Percentiles rank a stretch among this genome's conserved stretches.
Conservation (phyloP, 1,140 invertebrate species). For the Sarcophaga bullata region DNA sequence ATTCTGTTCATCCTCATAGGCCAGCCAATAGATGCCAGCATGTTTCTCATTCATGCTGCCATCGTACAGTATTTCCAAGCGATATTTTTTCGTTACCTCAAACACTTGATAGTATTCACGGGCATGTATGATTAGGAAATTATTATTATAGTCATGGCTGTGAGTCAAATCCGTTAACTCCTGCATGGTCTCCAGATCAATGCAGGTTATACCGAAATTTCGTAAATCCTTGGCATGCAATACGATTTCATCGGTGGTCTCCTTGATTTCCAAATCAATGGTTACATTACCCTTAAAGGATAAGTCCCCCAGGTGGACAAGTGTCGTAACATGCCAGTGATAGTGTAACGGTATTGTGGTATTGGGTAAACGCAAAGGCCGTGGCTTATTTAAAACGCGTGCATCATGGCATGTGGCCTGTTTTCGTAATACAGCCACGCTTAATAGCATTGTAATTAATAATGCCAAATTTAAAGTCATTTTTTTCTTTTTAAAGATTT, state of each 20-base stretch:
- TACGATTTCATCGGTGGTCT: conserved; percentile 66
- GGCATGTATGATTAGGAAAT: conserved; percentile 57
- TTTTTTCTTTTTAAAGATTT: not conserved
- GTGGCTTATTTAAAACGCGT: not conserved
- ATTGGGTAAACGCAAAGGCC: conserved; percentile 69
- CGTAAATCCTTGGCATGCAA: conserved; percentile 67
- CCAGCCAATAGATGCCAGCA: conserved; percentile 73
- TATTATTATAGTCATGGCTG: conserved; percentile 44
- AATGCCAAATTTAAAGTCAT: not conserved
- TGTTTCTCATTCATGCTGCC: conserved; percentile 58
- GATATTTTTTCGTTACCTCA: conserved; percentile 56
- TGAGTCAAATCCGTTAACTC: conserved; percentile 54
- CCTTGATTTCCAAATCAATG: conserved; percentile 67
- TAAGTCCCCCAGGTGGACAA: conserved; percentile 68
- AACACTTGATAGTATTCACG: conserved; percentile 56
- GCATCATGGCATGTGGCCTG: not conserved
- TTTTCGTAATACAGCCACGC: not conserved
- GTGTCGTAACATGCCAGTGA: conserved; percentile 72
- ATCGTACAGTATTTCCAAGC: conserved; percentile 55
- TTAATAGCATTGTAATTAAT: not conserved
- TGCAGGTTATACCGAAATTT: conserved; percentile 54
- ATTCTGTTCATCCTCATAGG: conserved; percentile 64
- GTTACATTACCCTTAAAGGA: conserved; percentile 71
- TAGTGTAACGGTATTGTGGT: conserved; percentile 72
- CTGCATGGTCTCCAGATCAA: conserved; percentile 46